phyloP scores from a whole-genome alignment of 2,113 vertebrate species.

The Dromaius novaehollandiae region DNA sequence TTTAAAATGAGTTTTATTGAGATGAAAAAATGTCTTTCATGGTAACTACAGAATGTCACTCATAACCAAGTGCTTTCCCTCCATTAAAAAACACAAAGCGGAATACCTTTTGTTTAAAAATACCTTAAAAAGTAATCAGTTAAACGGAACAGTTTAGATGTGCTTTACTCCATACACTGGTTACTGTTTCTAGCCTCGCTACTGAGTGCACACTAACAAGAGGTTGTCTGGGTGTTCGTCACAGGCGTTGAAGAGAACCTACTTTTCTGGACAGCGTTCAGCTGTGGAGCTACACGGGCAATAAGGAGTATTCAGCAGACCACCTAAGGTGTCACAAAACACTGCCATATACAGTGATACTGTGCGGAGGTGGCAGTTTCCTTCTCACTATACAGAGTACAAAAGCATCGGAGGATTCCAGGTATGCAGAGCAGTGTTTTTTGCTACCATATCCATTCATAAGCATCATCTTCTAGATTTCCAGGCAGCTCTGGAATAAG shows the following conservation, averaged over 20 bases:
- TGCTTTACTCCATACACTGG: constrained; percentile 53
- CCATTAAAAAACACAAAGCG: constrained; percentile 1
- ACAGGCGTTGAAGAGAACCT: constrained; percentile 67
- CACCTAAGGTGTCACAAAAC: constrained; percentile 2
- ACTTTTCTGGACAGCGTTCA: constrained; percentile 66
- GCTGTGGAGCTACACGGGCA: constrained; percentile 50
- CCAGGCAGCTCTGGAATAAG: constrained; percentile 86
- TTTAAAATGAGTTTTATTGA: constrained; percentile 66
- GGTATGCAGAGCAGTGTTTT: constrained; percentile 35
- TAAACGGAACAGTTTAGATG: constrained; percentile 54
- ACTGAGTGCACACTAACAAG: constrained; percentile 70
- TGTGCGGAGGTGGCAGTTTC: constrained; percentile 30
- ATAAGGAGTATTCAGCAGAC: constrained; percentile 28
- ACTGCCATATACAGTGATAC: neutral
- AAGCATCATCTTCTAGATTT: constrained; percentile 83
- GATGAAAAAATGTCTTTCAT: constrained; percentile 27
- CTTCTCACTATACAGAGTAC: constrained; percentile 61
- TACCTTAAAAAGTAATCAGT: constrained; percentile 69
- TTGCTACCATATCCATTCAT: constrained; percentile 28
- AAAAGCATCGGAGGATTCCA: constrained; percentile 59
- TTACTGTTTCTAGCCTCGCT: constrained; percentile 63
- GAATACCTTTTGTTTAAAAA: constrained; percentile 56
- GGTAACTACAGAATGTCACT: constrained; percentile 53
- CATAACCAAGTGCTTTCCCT: constrained; percentile 59
- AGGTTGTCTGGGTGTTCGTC: constrained; percentile 69